Conservation (phyloP, 2,888 invertebrate genomes). For the Parnassius apollo region DNA sequence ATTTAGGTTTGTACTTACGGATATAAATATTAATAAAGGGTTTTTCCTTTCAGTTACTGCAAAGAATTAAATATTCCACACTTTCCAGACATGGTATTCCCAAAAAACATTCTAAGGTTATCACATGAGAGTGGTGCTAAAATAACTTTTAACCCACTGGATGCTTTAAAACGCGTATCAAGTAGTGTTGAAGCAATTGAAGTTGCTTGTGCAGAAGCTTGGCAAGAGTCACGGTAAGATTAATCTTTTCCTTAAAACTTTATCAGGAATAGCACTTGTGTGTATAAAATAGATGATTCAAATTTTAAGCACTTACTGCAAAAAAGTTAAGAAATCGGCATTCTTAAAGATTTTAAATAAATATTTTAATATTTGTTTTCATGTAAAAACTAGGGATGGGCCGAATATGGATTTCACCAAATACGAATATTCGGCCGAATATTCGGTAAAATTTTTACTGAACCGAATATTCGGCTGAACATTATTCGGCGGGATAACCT, state of each 20-base stretch:
- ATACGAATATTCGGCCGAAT: too few relatives aligned
- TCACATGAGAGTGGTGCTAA: slow-evolving; percentile 84
- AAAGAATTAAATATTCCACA: slow-evolving; percentile 90
- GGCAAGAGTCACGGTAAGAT: slow-evolving; percentile 92
- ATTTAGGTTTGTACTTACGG: background rate
- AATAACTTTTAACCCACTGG: slow-evolving; percentile 93
- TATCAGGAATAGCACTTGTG: too few relatives aligned
- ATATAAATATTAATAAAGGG: background rate
- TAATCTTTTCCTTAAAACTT: background rate
- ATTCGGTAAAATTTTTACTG: too few relatives aligned
- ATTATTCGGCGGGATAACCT: too few relatives aligned
- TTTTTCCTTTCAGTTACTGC: slow-evolving; percentile 82
- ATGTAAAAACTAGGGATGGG: too few relatives aligned
- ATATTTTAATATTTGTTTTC: too few relatives aligned
- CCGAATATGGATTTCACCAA: too few relatives aligned
- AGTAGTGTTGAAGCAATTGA: slow-evolving; percentile 87
- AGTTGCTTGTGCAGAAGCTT: slow-evolving; percentile 94
- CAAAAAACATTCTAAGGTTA: slow-evolving; percentile 90
- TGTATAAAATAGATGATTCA: too few relatives aligned
- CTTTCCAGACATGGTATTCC: slow-evolving; percentile 99
- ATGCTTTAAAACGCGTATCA: slow-evolving; percentile 92
- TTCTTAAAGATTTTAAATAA: too few relatives aligned
- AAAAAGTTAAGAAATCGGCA: too few relatives aligned
- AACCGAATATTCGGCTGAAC: too few relatives aligned
- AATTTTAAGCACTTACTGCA: too few relatives aligned